Conservation (phyloP, 2,797 vertebrate species). For the Scolopax rusticola region DNA sequence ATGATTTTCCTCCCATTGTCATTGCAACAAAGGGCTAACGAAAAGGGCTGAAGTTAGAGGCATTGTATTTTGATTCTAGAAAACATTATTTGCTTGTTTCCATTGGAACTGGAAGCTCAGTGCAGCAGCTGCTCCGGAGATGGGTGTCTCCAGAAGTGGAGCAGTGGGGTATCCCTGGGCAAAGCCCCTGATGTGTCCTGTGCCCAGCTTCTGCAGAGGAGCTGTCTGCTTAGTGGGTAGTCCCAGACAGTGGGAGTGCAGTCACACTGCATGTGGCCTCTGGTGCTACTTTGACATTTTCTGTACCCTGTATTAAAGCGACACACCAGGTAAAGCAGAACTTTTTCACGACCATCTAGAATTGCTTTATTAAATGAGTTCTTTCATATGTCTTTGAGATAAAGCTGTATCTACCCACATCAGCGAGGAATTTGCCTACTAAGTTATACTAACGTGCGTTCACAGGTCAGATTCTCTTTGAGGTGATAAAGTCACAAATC, state of each 20-base stretch:
- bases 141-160: not conserved
- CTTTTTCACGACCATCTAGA: not conserved
- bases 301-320: not conserved
- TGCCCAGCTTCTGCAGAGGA: not conserved
- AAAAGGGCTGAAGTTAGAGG: not conserved
- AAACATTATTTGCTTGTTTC: not conserved
- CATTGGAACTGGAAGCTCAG: not conserved
- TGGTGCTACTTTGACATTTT: not conserved
- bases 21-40: not conserved
- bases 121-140: fast-evolving
- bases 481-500: not conserved
- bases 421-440: not conserved
- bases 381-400: not conserved
- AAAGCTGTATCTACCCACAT: not conserved
- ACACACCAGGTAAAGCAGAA: not conserved
- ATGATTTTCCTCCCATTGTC: not conserved
- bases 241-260: not conserved
- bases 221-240: no score
- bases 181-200: no score
- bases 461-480: not conserved
- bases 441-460: not conserved
- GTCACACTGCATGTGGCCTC: not conserved
- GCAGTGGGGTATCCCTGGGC: fast-evolving
- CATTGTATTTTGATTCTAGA: not conserved
- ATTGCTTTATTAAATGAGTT: not conserved